phyloP scores from a whole-genome alignment of 2,797 vertebrate genomes.

The Aphelocoma californica region DNA sequence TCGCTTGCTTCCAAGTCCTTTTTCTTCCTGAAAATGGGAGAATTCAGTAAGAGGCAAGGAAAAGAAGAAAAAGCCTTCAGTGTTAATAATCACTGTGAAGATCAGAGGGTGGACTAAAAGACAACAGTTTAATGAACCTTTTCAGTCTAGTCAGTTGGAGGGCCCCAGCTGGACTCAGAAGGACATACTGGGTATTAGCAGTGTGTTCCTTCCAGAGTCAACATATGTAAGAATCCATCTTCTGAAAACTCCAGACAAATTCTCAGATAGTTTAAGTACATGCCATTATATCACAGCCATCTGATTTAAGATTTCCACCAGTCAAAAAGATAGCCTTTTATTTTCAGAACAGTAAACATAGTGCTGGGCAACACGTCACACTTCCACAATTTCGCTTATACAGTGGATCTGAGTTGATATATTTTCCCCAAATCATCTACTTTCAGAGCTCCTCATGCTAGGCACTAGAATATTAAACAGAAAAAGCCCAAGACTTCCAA shows the following conservation, averaged over 20 bases:
- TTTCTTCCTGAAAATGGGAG: constrained; percentile 62
- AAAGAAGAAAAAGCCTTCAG: not conserved
- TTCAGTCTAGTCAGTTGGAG: not conserved
- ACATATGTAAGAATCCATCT: not conserved
- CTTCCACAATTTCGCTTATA: not conserved
- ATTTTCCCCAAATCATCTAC: not conserved
- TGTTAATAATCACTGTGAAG: not conserved
- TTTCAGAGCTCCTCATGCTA: not conserved
- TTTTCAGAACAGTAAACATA: not conserved
- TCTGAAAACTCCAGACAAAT: not conserved
- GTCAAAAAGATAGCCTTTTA: not conserved
- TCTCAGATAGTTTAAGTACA: not conserved
- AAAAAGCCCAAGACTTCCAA: not conserved
- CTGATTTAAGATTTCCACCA: not conserved
- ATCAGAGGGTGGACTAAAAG: not conserved
- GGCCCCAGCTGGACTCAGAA: not conserved
- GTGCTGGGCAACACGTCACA: not conserved
- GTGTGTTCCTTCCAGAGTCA: not conserved
- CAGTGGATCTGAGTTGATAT: not conserved
- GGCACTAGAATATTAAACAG: not conserved
- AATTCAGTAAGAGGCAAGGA: not conserved
- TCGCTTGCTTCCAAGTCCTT: constrained; percentile 49
- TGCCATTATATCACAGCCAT: not conserved
- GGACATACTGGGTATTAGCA: not conserved
- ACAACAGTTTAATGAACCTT: not conserved